Conservation (phyloP, 2,113 vertebrate genomes). For the Anseranas semipalmata region DNA sequence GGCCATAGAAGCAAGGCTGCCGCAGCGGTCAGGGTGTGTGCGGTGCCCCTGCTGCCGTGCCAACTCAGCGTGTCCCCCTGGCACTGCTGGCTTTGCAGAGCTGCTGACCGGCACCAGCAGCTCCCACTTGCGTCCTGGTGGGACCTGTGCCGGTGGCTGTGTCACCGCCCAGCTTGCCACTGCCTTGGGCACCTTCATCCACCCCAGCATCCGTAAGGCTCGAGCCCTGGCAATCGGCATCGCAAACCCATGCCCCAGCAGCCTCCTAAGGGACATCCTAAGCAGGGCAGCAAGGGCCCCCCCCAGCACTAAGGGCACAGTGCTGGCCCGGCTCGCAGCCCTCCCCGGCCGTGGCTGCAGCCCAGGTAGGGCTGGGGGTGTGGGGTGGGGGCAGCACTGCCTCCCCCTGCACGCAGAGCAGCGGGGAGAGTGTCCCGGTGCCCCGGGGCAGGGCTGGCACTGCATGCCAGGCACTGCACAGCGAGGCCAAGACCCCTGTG, state of each 20-base stretch:
- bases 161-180: neutral
- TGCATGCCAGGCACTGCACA: neutral
- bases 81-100: neutral
- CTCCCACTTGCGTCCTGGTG: neutral
- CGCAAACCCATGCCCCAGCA: neutral
- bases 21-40: fast-evolving
- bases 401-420: no score
- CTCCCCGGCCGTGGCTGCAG: no score
- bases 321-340: no score
- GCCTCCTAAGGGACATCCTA: neutral
- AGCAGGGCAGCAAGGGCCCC: no score
- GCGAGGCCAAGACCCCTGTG: no score
- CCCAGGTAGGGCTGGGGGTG: neutral
- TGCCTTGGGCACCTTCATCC: neutral
- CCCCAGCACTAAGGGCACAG: no score
- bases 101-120: neutral
- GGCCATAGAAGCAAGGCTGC: neutral
- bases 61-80: neutral
- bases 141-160: neutral
- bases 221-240: fast-evolving
- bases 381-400: neutral
- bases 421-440: neutral
- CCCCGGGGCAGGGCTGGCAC: neutral
- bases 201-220: neutral
- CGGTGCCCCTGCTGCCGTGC: neutral